Conservation (phyloP, 2,797 vertebrate species). For the Enteromius radiatus region DNA sequence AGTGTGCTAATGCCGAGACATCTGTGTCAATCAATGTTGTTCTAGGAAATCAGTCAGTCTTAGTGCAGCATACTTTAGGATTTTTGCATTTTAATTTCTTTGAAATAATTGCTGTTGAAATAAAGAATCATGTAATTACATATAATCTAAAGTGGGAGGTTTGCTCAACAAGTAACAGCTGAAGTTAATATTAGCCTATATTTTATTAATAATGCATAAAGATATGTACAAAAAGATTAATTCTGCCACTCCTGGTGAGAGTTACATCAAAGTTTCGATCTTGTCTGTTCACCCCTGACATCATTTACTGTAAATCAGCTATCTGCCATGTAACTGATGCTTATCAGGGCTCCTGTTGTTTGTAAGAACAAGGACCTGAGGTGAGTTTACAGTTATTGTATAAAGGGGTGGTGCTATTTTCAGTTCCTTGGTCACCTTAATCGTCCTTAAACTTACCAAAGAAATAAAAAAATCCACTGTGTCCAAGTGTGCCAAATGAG, state of each 20-base stretch:
- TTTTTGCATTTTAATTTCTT: not conserved
- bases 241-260: not conserved
- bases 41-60: not conserved
- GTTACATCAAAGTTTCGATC: not conserved
- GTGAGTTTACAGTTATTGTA: not conserved
- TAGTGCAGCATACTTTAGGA: not conserved
- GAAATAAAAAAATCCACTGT: not conserved
- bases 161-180: not conserved
- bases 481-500: not conserved
- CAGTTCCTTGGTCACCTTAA: not conserved
- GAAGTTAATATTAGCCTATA: not conserved
- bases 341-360: not conserved
- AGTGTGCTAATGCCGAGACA: not conserved
- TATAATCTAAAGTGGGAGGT: not conserved
- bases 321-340: not conserved
- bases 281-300: not conserved
- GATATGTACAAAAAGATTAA: not conserved
- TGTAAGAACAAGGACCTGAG: not conserved
- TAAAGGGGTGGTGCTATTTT: not conserved
- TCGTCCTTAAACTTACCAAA: not conserved
- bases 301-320: conserved; percentile 6
- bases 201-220: not conserved
- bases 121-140: not conserved
- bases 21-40: conserved; percentile 6
- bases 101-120: not conserved